Conservation (phyloP, 2,113 vertebrate species). For the Malurus alboscapulatus region DNA sequence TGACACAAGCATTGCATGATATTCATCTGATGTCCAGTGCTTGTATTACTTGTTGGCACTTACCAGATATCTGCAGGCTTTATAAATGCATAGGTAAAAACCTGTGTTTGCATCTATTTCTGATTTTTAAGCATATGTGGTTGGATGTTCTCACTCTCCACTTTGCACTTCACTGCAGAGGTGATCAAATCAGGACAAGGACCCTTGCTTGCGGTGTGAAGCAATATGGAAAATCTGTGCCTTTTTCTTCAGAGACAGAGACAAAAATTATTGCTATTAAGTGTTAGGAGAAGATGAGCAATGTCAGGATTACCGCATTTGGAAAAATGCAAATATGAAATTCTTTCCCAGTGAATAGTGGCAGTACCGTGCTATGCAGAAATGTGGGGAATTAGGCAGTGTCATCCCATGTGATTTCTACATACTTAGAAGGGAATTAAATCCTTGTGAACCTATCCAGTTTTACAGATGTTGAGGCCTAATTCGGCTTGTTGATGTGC, state of each 20-base stretch:
- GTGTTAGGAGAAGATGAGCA: conserved; percentile 8
- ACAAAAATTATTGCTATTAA: not conserved
- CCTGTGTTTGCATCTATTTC: not conserved
- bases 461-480: conserved; percentile 26
- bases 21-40: not conserved
- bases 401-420: conserved; percentile 47
- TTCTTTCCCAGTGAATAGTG: conserved; percentile 54
- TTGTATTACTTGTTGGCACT: not conserved
- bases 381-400: conserved; percentile 35
- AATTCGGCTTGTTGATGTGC: conserved; percentile 4
- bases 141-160: not conserved
- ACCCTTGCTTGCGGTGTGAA: not conserved
- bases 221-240: not conserved
- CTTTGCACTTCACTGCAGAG: not conserved
- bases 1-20: not conserved
- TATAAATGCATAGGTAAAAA: not conserved
- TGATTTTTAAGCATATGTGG: not conserved
- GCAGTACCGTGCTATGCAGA: not conserved
- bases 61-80: not conserved
- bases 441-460: conserved; percentile 22
- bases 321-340: conserved; percentile 46
- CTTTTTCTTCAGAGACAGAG: not conserved
- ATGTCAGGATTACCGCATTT: not conserved
- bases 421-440: conserved; percentile 27
- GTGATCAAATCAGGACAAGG: not conserved